These are phyloP conservation scores for Gryllus bimaculatus DNA, from an alignment of 1,140 invertebrate genomes.

Conservation along the genomic window DNA sequence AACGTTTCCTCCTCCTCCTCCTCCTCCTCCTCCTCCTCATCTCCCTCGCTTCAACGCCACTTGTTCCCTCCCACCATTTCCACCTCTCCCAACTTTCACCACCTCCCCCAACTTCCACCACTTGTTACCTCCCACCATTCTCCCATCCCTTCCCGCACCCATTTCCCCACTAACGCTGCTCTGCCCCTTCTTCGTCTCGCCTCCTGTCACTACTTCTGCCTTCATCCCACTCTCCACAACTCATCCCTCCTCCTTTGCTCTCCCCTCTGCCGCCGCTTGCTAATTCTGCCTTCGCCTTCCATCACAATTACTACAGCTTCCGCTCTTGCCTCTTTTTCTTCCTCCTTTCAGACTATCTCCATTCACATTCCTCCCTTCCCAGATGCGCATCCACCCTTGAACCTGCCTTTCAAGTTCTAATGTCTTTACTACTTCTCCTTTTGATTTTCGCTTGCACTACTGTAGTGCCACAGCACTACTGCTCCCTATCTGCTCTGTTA, in stretches of 20 bases:
- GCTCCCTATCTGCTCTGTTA: background rate
- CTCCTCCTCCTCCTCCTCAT: background rate
- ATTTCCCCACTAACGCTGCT: background rate
- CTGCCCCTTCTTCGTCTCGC: background rate
- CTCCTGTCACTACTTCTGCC: background rate
- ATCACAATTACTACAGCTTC: no score
- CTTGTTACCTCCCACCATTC: background rate
- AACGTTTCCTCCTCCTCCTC: background rate
- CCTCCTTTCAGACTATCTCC: no score
- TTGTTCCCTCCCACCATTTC: no score
- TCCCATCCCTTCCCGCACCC: background rate
- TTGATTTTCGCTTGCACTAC: background rate
- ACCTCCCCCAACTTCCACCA: no score
- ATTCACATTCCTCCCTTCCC: background rate
- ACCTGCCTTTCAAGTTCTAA: background rate
- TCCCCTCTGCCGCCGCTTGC: no score
- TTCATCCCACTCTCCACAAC: background rate
- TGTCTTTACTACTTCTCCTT: background rate
- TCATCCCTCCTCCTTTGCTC: background rate
- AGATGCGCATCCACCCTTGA: background rate
- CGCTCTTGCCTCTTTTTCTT: background rate
- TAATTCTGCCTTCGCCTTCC: background rate
- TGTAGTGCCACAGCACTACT: background rate
- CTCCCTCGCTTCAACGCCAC: no score
- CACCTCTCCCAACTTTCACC: no score